Conservation (phyloP, 1,140 invertebrate species). For the Conopomorpha cramerella region DNA sequence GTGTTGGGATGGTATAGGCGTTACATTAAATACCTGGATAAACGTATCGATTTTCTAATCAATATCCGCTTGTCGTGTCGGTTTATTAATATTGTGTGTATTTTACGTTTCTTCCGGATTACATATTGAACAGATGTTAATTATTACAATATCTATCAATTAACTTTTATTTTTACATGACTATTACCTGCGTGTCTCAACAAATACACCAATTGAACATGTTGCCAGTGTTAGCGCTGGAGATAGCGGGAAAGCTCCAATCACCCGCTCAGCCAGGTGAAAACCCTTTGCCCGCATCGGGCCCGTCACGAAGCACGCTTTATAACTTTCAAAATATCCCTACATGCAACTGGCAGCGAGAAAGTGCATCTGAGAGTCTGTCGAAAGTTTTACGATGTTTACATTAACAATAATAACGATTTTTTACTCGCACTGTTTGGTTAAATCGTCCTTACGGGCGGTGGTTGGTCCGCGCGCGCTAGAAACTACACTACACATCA, state of each 20-base stretch:
- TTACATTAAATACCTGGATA: neutral
- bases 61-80: neutral
- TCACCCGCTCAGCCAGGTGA: conserved; percentile 20
- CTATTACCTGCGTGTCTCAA: too few species aligned
- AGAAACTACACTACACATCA: conserved; percentile 13
- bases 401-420: too few species aligned
- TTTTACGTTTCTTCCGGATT: neutral
- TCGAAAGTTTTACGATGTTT: neutral
- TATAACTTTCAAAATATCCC: conserved; percentile 11
- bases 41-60: neutral
- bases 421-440: too few species aligned
- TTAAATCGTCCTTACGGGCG: too few species aligned
- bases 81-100: neutral
- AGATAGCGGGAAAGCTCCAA: conserved; percentile 36
- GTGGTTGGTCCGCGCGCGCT: neutral
- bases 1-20: too few species aligned
- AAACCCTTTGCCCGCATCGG: conserved; percentile 27
- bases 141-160: neutral
- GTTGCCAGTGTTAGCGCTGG: too few species aligned
- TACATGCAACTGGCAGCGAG: conserved; percentile 2
- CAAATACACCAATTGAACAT: too few species aligned
- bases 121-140: neutral
- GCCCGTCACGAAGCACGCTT: conserved; percentile 28
- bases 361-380: neutral
- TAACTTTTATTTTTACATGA: too few species aligned